phyloP scores from a whole-genome alignment of 2,888 invertebrate genomes.

The Tortricodes alternella region DNA sequence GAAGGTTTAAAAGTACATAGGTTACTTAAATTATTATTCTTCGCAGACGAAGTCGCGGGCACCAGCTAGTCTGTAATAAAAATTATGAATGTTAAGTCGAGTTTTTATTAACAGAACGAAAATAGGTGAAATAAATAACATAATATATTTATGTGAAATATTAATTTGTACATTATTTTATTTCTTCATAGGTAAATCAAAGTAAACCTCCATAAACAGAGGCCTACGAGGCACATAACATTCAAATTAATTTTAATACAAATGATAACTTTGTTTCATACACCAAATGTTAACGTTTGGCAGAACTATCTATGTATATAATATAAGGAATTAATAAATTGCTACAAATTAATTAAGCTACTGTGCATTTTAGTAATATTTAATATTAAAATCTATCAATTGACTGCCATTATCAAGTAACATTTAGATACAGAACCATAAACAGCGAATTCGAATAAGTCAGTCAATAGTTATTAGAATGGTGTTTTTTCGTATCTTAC shows the following conservation, averaged over 20 bases:
- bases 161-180: constrained; percentile 80
- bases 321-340: constrained; percentile 14
- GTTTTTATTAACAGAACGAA: constrained; percentile 75
- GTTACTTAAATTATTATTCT: too few relatives aligned
- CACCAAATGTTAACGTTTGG: constrained; percentile 14
- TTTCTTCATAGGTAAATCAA: constrained; percentile 61
- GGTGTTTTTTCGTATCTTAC: constrained; percentile 54
- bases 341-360: constrained; percentile 24
- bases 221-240: constrained; percentile 70
- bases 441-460: constrained; percentile 23
- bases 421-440: constrained; percentile 15
- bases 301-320: neutral
- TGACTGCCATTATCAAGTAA: constrained; percentile 12
- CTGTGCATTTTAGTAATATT: constrained; percentile 24
- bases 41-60: too few relatives aligned
- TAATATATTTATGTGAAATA: constrained; percentile 77
- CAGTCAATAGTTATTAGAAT: constrained; percentile 63
- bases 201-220: constrained; percentile 61
- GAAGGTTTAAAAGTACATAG: too few relatives aligned
- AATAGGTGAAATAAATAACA: constrained; percentile 80
- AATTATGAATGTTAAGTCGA: constrained; percentile 54
- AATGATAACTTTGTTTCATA: constrained; percentile 22
- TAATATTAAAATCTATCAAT: constrained; percentile 25
- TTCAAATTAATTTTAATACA: constrained; percentile 58
- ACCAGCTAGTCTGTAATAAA: constrained; percentile 1